Base-by-base conservation (phyloP, 2,888 invertebrate genomes). In the Atethmia centrago region DNA sequence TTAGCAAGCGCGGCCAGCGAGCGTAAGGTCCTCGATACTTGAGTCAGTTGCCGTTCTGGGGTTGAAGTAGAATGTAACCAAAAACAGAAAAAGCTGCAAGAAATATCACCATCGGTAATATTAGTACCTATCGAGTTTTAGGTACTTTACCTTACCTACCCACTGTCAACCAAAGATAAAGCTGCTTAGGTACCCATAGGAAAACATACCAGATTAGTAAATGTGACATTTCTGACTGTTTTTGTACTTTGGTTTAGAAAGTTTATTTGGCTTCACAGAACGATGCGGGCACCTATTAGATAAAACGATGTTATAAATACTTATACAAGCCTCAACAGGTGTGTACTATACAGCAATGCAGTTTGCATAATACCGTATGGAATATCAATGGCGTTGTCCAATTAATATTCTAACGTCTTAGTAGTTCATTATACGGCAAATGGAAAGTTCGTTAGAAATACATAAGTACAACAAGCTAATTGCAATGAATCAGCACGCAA, bases 341-440 rank as follows among this genome's bases (percentile, higher is more conserved):
- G 53, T 74, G 61, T 80, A 73, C 49, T 59, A 66, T 45, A 61
- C 56, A 83, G 62, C 59, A 72, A 85, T 88, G 85, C 86, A 66
- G 80, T 87, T 90, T 89, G 90, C 89, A 88, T 91, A 91, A 88
- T 89, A 74, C 53, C 56, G 40, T 74, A 82, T 80, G 61, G 80
- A 76, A 86, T 83, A 88, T 85, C 83, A 83, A 87, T 85, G 84
- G 84, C 85, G 83, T 84, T 83, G 59, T 65, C 80, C 83, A 76
- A 89, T 87, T 88, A 84, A 77, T 89, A 90, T 90, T 89, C 90
- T 79, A 84, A 77, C 75, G 82, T 81, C 79, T 84, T 73, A 78
- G 74, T 79, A 81, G 68, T 73, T 81, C 79, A 83, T 81, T 85
- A 85, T 78, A 80, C 84, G 79, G 83, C 71, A 72, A 86, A 69